These are phyloP conservation scores for Cygnus atratus DNA, from an alignment of 2,113 vertebrate species.

Conservation along the genomic window DNA sequence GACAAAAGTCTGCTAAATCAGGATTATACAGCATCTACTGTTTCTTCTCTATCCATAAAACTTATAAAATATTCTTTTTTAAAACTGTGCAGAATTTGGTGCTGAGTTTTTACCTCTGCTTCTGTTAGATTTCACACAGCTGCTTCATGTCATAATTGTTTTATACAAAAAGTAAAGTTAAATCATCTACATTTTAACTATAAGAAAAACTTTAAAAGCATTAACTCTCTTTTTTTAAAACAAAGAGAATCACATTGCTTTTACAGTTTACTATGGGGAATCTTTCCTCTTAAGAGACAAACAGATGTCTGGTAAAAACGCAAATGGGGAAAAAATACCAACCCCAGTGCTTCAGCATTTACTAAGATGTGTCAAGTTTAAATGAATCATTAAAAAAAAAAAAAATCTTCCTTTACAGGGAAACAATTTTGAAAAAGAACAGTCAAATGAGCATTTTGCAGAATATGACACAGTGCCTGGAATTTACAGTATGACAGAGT, in stretches of 20 bases:
- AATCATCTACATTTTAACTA: background rate
- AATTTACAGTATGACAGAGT: constrained; percentile 21
- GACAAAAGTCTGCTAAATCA: background rate
- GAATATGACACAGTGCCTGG: constrained; percentile 28
- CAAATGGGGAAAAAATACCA: constrained; percentile 25
- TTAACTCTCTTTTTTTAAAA: background rate
- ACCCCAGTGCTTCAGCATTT: background rate
- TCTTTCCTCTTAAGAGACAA: constrained; percentile 38
- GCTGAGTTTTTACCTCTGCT: background rate
- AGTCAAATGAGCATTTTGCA: constrained; percentile 41
- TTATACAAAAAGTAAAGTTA: constrained; percentile 7
- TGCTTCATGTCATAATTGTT: background rate
- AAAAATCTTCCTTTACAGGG: constrained; percentile 5
- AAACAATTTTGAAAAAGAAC: constrained; percentile 55
- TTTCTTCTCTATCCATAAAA: background rate
- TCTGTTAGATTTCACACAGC: background rate
- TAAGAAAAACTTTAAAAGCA: constrained; percentile 29
- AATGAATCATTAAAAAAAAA: constrained; percentile 44
- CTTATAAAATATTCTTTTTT: background rate
- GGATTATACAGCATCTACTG: background rate
- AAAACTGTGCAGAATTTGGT: background rate
- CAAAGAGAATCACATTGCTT: constrained; percentile 7
- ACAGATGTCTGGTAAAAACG: background rate
- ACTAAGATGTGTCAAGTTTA: constrained; percentile 39
- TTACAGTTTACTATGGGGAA: constrained; percentile 39